Base-by-base conservation (phyloP, 2,888 invertebrate genomes). In the Anoncus sp. region DNA sequence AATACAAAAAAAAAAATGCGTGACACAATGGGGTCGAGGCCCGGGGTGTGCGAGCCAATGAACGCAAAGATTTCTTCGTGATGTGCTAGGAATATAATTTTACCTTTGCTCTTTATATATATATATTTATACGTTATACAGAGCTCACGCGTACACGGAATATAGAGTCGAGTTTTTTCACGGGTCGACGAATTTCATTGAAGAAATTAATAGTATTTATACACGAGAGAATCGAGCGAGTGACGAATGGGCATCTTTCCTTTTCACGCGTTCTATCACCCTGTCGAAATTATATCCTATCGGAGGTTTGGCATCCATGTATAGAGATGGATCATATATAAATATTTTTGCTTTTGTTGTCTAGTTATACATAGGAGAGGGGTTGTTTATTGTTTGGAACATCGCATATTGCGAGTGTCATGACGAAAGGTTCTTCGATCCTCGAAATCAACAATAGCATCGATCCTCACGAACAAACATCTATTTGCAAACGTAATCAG, bases 121-220 rank as follows among this genome's bases (percentile, higher is more conserved):
- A n/a, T n/a, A 76, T 66, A 14, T 67, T 24, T 47, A 76, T 66
- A 20, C 67, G 16, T 57, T 18, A 43, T 49, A 55, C n/a, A n/a
- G n/a, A n/a, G n/a, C n/a, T 35, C 14, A 53, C 12, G 18, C 9
- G 43, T 27, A 24, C 24, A 45, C 31, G 27, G 57, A 75, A 80
- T 79, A 78, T 73, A 81, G 79, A 81, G 79, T 75, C 22, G 75
- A 82, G n/a, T n/a, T 83, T 89, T 89, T 90, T 90, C 86, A 90
- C 88, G 88, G 88, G 81, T 83, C 85, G 86, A 84, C 87, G 88
- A 81, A 88, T 89, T 88, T 85, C 85, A 89, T 88, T 87, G 84
- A 83, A 76, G 77, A 86, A 90, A 90, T 89, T 90, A 90, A 90
- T 89, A 85, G 87, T 85, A 80, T 87, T 87, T 85, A 85, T 88